phyloP scores from a whole-genome alignment of 1,140 invertebrate genomes.

The Drosophila lowei region DNA sequence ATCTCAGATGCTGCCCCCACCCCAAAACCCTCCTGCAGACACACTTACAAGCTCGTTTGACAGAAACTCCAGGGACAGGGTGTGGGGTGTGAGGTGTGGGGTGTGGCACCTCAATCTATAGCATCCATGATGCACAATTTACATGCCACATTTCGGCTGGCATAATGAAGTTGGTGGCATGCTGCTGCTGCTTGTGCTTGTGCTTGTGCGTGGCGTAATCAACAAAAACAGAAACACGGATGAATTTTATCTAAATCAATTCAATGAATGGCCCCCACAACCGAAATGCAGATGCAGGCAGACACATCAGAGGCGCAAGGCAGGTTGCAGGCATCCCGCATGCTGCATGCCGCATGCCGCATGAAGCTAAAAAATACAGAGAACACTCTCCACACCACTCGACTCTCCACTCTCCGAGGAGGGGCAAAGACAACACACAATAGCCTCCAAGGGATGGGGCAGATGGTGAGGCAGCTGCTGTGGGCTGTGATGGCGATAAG shows the following conservation, averaged over 20 bases:
- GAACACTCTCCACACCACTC: not conserved
- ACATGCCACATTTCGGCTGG: slow-evolving; percentile 31
- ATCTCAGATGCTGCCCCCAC: slow-evolving; percentile 18
- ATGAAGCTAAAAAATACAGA: slow-evolving; percentile 56
- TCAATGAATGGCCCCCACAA: slow-evolving; percentile 59
- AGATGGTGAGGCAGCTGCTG: too few species aligned
- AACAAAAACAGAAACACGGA: slow-evolving; percentile 56
- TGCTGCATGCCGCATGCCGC: slow-evolving; percentile 33
- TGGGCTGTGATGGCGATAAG: slow-evolving; percentile 48
- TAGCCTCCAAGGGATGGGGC: slow-evolving; percentile 3
- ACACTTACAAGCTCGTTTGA: slow-evolving; percentile 49
- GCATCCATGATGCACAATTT: slow-evolving; percentile 37
- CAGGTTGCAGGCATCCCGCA: slow-evolving; percentile 45
- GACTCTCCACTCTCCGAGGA: too few species aligned
- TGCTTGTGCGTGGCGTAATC: slow-evolving; percentile 55
- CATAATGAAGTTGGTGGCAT: slow-evolving; percentile 59
- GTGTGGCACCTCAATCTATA: slow-evolving; percentile 40
- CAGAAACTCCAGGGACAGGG: slow-evolving; percentile 9
- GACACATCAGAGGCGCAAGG: slow-evolving; percentile 33
- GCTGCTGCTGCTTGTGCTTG: slow-evolving; percentile 32
- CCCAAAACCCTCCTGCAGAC: not conserved
- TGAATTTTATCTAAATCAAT: slow-evolving; percentile 76
- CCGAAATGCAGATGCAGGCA: slow-evolving; percentile 24
- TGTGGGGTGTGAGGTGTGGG: not conserved
- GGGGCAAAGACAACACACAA: slow-evolving; percentile 4